Conservation (phyloP, 2,113 vertebrate species). For the Cheirogaleus medius region DNA sequence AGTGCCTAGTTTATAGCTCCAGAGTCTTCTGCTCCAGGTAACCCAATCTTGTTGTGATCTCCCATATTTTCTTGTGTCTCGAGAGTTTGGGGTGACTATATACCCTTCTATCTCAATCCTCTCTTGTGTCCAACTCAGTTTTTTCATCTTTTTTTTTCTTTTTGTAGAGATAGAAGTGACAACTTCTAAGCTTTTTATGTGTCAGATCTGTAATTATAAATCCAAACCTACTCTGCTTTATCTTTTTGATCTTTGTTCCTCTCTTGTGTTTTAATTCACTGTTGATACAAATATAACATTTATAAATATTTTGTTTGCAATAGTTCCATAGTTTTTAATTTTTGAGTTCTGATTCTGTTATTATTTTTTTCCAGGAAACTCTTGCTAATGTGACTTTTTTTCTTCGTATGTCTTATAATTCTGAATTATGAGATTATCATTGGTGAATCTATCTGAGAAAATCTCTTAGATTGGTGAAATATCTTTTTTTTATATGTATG, state of each 20-base stretch:
- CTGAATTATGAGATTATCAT: background rate
- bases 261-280: background rate
- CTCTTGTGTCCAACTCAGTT: background rate
- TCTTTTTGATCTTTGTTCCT: background rate
- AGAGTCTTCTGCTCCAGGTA: background rate
- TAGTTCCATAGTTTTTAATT: background rate
- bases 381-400: background rate
- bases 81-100: background rate
- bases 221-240: background rate
- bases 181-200: background rate
- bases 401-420: background rate
- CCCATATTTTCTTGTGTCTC: background rate
- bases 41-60: background rate
- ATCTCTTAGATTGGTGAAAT: background rate
- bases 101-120: background rate
- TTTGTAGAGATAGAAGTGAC: background rate
- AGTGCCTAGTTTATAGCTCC: background rate
- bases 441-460: background rate
- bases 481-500: background rate
- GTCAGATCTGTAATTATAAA: background rate
- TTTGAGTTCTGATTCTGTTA: background rate
- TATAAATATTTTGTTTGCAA: background rate
- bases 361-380: background rate
- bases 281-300: background rate
- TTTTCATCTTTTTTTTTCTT: background rate